phyloP scores from a whole-genome alignment of 2,113 vertebrate species.

The Solenodon paradoxus region DNA sequence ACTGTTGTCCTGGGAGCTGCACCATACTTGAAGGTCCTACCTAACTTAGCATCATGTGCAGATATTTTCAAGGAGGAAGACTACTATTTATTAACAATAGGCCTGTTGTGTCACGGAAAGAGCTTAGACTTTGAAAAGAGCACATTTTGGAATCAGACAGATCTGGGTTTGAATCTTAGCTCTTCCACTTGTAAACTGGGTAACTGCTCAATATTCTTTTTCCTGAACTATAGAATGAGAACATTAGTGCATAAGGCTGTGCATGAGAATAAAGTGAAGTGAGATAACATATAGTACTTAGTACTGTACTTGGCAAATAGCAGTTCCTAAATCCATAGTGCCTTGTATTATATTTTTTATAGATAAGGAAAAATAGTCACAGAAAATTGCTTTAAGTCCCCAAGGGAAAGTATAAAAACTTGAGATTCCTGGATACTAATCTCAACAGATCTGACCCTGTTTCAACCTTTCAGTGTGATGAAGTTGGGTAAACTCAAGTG shows the following conservation, averaged over 20 bases:
- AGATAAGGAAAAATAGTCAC: not conserved
- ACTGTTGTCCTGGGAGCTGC: not conserved
- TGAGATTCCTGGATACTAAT: not conserved
- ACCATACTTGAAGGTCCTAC: not conserved
- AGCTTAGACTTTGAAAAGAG: not conserved
- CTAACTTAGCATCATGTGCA: not conserved
- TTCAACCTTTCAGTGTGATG: not conserved
- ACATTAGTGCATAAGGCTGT: not conserved
- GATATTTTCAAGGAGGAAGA: not conserved
- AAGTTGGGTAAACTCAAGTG: not conserved
- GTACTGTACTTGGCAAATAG: not conserved
- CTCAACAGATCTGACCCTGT: not conserved
- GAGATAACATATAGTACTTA: not conserved
- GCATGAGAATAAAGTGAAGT: not conserved
- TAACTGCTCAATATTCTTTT: conserved; percentile 34
- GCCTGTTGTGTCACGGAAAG: not conserved
- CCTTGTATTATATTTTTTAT: not conserved
- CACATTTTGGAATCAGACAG: not conserved
- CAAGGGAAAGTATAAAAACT: not conserved
- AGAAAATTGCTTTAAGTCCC: not conserved
- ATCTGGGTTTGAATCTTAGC: conserved; percentile 34
- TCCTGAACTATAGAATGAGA: conserved; percentile 44
- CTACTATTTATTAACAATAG: not conserved
- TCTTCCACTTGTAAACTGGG: not conserved
- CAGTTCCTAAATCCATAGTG: not conserved